phyloP scores from a whole-genome alignment of 2,113 vertebrate species.

The Gadus chalcogrammus region DNA sequence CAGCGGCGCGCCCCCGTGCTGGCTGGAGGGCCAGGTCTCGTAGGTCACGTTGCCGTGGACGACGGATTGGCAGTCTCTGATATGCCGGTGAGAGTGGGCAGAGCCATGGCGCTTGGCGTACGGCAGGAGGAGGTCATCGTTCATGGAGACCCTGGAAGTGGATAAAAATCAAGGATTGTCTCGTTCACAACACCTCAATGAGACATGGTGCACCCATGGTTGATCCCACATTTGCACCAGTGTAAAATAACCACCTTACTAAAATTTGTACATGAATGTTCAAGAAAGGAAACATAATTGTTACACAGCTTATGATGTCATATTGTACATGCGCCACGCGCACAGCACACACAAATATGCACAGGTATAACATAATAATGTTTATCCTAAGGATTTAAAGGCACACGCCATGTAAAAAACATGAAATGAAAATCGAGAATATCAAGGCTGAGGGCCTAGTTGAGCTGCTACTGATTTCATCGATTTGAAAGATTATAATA shows the following conservation, averaged over 20 bases:
- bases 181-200: neutral
- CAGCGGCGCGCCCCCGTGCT: constrained; percentile 14
- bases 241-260: neutral
- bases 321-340: neutral
- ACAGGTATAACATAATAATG: neutral
- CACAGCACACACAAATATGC: neutral
- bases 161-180: neutral
- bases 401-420: too few species aligned
- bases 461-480: neutral
- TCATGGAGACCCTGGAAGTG: constrained; percentile 27
- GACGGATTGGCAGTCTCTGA: constrained; percentile 77
- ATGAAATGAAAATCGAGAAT: too few species aligned
- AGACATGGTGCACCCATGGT: too few species aligned
- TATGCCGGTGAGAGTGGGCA: constrained; percentile 62
- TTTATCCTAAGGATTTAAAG: neutral
- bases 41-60: constrained; percentile 74
- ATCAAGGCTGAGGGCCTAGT: too few species aligned
- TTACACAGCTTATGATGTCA: too few species aligned
- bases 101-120: constrained; percentile 74
- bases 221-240: neutral
- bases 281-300: too few species aligned
- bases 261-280: too few species aligned
- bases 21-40: constrained; percentile 69
- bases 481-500: neutral
- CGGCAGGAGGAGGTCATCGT: constrained; percentile 74